Conservation (phyloP, 2,113 vertebrate species). For the Gallinago paraguaiae region DNA sequence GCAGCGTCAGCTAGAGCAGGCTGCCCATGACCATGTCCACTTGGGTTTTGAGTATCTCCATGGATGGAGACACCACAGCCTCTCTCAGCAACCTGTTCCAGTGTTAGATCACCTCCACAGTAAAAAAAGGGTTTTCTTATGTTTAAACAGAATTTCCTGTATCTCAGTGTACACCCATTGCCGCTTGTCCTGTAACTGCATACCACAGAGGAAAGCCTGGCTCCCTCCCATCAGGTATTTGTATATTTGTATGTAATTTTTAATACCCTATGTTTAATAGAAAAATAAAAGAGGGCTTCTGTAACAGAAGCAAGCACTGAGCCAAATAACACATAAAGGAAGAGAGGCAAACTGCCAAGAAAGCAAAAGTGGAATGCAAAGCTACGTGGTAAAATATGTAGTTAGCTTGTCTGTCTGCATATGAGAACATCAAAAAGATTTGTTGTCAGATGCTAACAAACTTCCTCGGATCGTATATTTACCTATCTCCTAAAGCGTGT, state of each 20-base stretch:
- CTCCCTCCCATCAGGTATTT: background rate
- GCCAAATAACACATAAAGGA: background rate
- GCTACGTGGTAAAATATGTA: background rate
- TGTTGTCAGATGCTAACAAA: background rate
- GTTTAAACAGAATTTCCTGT: background rate
- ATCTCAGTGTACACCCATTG: background rate
- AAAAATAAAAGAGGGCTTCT: background rate
- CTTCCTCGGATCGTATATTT: background rate
- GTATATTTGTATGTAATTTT: background rate
- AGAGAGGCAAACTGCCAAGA: background rate
- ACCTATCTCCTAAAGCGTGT: background rate
- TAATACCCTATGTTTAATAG: background rate
- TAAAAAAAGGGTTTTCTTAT: background rate
- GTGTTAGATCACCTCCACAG: background rate
- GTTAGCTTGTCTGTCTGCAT: background rate
- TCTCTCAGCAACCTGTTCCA: background rate
- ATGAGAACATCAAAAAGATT: background rate
- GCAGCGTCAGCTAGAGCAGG: background rate
- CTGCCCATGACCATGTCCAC: background rate
- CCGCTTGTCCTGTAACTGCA: background rate
- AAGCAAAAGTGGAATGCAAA: background rate
- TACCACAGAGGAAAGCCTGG: background rate
- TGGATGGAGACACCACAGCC: background rate
- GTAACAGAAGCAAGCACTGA: background rate
- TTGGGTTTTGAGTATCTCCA: background rate